Conservation (phyloP, 64 coral and sea anemone species). For the Platygyra sinensis region DNA sequence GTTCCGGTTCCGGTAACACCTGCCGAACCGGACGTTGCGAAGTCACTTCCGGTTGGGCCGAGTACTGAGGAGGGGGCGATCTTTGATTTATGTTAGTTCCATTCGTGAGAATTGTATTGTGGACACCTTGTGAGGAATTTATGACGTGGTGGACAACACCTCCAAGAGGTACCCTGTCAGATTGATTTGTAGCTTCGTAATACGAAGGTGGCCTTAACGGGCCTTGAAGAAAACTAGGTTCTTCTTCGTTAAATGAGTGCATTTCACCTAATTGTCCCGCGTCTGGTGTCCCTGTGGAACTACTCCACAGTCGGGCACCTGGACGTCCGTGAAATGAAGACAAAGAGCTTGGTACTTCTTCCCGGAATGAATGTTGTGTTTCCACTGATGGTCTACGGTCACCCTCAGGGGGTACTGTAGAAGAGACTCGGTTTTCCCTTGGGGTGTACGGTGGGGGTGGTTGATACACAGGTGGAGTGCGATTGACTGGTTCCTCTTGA, state of each 20-base stretch:
- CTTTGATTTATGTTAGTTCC: neutral
- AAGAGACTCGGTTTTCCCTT: slow-evolving; percentile 20
- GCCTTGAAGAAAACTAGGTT: slow-evolving; percentile 74
- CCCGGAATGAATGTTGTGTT: slow-evolving; percentile 85
- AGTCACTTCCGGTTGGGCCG: slow-evolving; percentile 8
- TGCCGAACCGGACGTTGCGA: slow-evolving; percentile 13
- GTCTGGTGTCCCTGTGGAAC: slow-evolving; percentile 53
- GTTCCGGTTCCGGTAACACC: slow-evolving; percentile 11
- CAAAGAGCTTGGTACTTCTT: slow-evolving; percentile 73
- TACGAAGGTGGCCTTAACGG: slow-evolving; percentile 56
- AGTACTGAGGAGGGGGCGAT: slow-evolving; percentile 38
- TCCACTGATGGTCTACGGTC: slow-evolving; percentile 21
- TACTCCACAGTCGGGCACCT: slow-evolving; percentile 12
- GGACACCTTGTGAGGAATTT: neutral
- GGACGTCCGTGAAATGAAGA: slow-evolving; percentile 49
- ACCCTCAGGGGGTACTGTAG: slow-evolving; percentile 49
- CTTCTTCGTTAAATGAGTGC: slow-evolving; percentile 80
- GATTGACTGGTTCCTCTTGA: neutral
- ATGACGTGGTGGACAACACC: slow-evolving; percentile 7
- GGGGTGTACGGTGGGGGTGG: slow-evolving; percentile 46
- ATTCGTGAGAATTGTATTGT: neutral
- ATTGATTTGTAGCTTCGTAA: slow-evolving; percentile 58
- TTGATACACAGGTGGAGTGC: slow-evolving; percentile 36
- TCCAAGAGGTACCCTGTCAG: slow-evolving; percentile 1
- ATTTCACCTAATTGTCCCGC: slow-evolving; percentile 56